Percentiles rank a stretch among this genome's conserved stretches.
These are phyloP conservation scores for Pangasius krempfi DNA, from an alignment of 2,797 vertebrate genomes.

Conservation along the genomic window DNA sequence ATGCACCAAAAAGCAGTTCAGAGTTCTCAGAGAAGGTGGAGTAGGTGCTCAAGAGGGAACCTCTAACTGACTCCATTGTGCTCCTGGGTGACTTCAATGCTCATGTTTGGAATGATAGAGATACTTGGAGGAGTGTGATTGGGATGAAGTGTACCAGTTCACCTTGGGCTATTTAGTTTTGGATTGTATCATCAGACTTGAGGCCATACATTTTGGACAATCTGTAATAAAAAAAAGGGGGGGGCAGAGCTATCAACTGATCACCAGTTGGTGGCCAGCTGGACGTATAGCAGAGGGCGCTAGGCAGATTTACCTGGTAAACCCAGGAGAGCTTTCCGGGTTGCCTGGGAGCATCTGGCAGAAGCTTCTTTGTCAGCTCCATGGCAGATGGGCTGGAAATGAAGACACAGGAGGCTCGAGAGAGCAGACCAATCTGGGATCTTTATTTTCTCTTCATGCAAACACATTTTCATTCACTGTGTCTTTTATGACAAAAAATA, in stretches of 20 bases:
- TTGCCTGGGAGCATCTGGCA: slow-evolving; percentile 1
- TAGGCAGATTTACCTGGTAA: neutral
- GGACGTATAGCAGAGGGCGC: neutral
- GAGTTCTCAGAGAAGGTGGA: neutral
- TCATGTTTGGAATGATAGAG: neutral
- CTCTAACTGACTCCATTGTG: neutral
- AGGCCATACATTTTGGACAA: neutral
- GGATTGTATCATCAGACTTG: neutral
- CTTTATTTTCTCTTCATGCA: neutral
- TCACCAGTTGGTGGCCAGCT: neutral
- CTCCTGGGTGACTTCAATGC: neutral
- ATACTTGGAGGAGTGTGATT: neutral
- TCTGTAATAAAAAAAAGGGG: neutral
- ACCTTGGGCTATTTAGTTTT: neutral
- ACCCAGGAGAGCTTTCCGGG: neutral
- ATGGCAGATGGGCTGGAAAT: slow-evolving; percentile 17
- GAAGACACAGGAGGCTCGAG: neutral
- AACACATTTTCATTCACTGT: neutral
- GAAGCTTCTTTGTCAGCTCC: neutral
- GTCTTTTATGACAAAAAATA: neutral
- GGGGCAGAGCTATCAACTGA: neutral
- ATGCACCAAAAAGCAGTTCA: too few relatives aligned
- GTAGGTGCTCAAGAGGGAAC: neutral
- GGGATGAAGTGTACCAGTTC: neutral
- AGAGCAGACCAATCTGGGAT: neutral